Conservation (phyloP, 2,113 vertebrate species). For the Caretta caretta region DNA sequence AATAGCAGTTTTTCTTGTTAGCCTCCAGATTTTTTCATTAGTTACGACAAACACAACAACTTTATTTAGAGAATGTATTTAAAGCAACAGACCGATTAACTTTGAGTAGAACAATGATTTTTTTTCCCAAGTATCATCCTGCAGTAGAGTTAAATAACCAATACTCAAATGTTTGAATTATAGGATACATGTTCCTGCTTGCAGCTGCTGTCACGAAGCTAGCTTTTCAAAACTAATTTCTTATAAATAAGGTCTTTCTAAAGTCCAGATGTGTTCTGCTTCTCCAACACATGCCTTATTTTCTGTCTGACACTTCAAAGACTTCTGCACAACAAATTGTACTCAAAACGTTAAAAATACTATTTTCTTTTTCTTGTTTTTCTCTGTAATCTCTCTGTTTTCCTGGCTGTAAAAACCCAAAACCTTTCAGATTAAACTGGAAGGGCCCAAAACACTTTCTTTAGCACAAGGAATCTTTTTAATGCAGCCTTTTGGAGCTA, state of each 20-base stretch:
- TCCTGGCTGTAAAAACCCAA: not conserved
- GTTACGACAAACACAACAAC: not conserved
- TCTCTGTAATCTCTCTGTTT: not conserved
- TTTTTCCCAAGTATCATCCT: rapidly evolving
- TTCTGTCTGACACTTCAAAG: not conserved
- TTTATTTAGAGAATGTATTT: not conserved
- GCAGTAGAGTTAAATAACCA: rapidly evolving
- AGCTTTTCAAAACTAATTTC: not conserved
- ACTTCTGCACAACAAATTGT: not conserved
- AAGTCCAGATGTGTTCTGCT: not conserved
- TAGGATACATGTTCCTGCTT: not conserved
- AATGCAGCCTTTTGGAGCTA: not conserved
- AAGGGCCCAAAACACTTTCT: not conserved
- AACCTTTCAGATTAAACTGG: not conserved
- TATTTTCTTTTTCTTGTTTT: not conserved
- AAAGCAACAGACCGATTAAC: rapidly evolving
- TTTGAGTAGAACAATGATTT: not conserved
- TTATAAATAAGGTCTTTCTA: not conserved
- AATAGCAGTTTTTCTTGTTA: rapidly evolving
- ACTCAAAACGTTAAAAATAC: not conserved
- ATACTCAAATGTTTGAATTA: not conserved
- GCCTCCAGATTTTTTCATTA: not conserved
- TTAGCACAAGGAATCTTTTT: not conserved
- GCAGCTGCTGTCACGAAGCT: not conserved
- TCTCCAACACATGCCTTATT: not conserved